Conservation (phyloP, 2,888 invertebrate species). For the Fragum whitleyi region DNA sequence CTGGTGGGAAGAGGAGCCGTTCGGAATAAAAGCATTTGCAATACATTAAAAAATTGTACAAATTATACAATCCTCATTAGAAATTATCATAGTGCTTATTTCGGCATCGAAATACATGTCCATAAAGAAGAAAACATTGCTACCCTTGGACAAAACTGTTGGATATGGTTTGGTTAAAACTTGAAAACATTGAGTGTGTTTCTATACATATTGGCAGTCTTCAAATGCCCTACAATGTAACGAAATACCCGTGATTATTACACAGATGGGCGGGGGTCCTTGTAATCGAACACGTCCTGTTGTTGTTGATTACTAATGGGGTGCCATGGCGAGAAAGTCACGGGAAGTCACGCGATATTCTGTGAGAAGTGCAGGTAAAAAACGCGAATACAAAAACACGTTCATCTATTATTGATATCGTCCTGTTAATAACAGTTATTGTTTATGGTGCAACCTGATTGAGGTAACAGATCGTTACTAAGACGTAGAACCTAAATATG, state of each 20-base stretch:
- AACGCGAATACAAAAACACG: slow-evolving; percentile 37
- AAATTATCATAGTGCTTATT: no score
- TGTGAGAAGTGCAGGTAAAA: slow-evolving; percentile 39
- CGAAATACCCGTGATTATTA: neutral
- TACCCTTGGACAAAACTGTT: no score
- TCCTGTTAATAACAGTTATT: slow-evolving; percentile 39
- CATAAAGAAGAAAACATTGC: no score
- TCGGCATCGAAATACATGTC: no score
- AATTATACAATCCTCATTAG: no score
- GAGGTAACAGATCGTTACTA: slow-evolving; percentile 17
- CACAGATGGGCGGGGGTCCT: neutral
- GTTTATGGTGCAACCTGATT: slow-evolving; percentile 35
- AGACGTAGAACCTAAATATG: neutral
- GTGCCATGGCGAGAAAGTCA: slow-evolving; percentile 21
- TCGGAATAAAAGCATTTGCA: no score
- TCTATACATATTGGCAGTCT: no score
- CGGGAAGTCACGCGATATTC: slow-evolving; percentile 34
- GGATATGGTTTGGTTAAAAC: no score
- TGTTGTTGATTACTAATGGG: slow-evolving; percentile 10
- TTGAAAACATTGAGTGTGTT: no score
- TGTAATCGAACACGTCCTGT: slow-evolving; percentile 11
- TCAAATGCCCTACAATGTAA: no score
- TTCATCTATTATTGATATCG: slow-evolving; percentile 32
- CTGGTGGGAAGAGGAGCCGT: no score
- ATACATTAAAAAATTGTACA: no score